Base-by-base conservation (phyloP, 2,113 vertebrate species). In the Helogale parvula region DNA sequence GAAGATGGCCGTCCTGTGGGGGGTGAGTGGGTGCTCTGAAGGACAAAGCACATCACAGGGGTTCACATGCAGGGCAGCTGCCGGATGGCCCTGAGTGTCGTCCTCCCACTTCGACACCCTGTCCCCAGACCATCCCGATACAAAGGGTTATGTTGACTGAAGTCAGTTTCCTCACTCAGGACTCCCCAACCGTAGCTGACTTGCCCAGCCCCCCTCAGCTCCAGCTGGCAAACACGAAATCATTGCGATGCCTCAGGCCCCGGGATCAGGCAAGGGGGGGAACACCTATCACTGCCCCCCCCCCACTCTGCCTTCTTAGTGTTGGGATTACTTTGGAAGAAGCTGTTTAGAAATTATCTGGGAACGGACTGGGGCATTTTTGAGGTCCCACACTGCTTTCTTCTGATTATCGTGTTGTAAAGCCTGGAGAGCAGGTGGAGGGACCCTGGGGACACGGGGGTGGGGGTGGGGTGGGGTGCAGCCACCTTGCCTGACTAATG, bases 401-500 rank as follows among this genome's bases (percentile, higher is more conserved):
- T 63, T 54, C 87, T 19, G 71, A 38, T 50, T 29, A 7, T 9
- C 76, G 3, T 1, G 7, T 15, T 31, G 86, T 68, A 25, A 2
- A 0, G 86, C 79, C 38, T 4, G 0, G 25, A 31, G 21, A 23
- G 31, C 54, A 6, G 88, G 17, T 4, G 0, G 54, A 50, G 65
- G 83, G 54, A 16, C 38, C 52, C 16, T 7, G 27, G 74, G 94
- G 84, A 57, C 57, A 41, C 27, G 31, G 8, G 52, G 16, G n/a
- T 31, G 8, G 52, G 16, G n/a, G 50, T 41, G 21, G 69, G 11
- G 0, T 7, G 0, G 1, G 23, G 31, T 15, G 60, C 68, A 29
- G 74, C 41, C 41, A 77, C 41, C 41, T 77, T 77, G 41, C 41
- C 72, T 77, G 8, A 47, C 41, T 77, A 31, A 16, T 47, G 41